A percentile compares a stretch with the other conserved stretches of the same genome.
These are phyloP conservation scores for Ageneiosus marmoratus DNA, from an alignment of 2,113 vertebrate species.

Conservation along the genomic window DNA sequence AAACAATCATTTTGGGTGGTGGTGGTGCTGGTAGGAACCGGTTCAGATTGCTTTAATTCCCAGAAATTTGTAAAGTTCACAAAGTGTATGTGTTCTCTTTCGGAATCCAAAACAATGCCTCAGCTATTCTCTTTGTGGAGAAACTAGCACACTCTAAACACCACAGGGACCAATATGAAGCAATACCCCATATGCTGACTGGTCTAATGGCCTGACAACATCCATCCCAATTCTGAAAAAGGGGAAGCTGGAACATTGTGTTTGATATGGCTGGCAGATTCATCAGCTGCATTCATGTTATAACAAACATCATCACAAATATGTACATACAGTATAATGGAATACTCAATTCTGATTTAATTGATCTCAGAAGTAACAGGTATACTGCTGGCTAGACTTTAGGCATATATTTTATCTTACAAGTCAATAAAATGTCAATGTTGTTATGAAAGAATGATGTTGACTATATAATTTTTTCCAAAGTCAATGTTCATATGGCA, in stretches of 20 bases:
- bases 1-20: neutral
- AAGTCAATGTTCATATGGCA: constrained; percentile 5
- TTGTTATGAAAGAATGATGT: constrained; percentile 1
- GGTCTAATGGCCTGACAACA: neutral
- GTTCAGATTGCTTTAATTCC: neutral
- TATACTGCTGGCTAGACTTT: neutral
- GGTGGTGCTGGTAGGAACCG: neutral
- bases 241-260: neutral
- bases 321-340: neutral
- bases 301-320: neutral
- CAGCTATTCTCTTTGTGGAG: neutral
- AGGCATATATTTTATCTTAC: neutral
- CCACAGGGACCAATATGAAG: neutral
- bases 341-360: constrained; percentile 2
- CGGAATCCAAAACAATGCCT: neutral
- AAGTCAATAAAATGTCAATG: neutral
- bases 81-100: neutral
- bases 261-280: neutral
- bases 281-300: neutral
- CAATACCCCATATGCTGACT: too few species aligned
- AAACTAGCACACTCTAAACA: neutral
- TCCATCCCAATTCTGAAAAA: neutral
- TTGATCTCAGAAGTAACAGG: neutral
- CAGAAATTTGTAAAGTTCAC: neutral
- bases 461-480: neutral